Conservation (phyloP, 2,888 invertebrate genomes). For the Euplexia lucipara region DNA sequence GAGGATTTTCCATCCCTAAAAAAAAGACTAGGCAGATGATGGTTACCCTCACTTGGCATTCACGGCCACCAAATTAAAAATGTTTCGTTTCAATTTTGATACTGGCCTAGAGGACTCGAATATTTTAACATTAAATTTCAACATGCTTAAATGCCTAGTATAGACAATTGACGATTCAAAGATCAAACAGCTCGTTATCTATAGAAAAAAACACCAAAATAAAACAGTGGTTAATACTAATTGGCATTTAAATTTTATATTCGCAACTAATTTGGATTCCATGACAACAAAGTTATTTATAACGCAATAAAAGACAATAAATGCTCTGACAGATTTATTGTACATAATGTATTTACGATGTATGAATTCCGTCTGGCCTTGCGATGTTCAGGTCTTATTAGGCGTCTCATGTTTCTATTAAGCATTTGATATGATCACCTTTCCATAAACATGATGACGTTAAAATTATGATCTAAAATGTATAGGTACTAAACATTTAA, state of each 20-base stretch:
- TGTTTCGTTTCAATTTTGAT: not conserved
- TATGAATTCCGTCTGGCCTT: not conserved
- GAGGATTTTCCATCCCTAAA: too few relatives aligned
- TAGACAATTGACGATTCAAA: conserved; percentile 2
- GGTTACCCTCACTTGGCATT: too few relatives aligned
- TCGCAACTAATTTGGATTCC: conserved; percentile 8
- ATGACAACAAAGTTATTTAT: conserved; percentile 24
- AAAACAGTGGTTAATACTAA: conserved; percentile 10
- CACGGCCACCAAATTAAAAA: not conserved
- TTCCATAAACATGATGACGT: not conserved
- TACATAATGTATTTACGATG: conserved; percentile 7
- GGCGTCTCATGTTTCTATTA: not conserved
- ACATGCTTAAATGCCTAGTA: not conserved
- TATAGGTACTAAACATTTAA: not conserved
- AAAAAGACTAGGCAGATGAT: too few relatives aligned
- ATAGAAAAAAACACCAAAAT: not conserved
- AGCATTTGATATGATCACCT: not conserved
- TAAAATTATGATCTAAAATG: not conserved
- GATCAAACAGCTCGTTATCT: not conserved
- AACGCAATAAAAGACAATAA: conserved; percentile 19
- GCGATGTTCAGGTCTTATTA: not conserved
- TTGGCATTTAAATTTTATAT: conserved; percentile 9
- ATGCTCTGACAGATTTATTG: conserved; percentile 29
- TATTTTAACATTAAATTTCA: not conserved
- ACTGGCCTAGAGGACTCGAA: too few relatives aligned